phyloP scores from a whole-genome alignment of 1,140 invertebrate species.

The Papilio polytes region DNA sequence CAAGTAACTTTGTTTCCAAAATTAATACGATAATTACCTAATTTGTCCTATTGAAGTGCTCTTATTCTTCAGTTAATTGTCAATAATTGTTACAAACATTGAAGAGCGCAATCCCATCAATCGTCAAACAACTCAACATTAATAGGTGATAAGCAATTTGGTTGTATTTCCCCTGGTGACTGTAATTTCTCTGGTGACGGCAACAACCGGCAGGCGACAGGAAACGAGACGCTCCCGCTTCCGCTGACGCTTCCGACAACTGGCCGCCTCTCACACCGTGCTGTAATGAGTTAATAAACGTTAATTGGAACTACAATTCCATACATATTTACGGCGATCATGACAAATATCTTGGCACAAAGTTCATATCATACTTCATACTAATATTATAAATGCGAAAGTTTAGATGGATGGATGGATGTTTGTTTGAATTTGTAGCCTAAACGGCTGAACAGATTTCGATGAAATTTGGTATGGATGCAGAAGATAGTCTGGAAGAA shows the following conservation, averaged over 20 bases:
- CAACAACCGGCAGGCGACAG: slow-evolving; percentile 4
- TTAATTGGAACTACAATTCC: slow-evolving; percentile 10
- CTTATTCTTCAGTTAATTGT: neutral
- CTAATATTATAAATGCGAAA: too few relatives aligned
- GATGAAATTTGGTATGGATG: too few relatives aligned
- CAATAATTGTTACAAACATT: neutral
- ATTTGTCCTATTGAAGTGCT: neutral
- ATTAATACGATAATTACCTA: too few relatives aligned
- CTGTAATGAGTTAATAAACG: slow-evolving; percentile 28
- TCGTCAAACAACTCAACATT: neutral
- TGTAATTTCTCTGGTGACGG: slow-evolving; percentile 1
- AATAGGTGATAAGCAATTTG: neutral
- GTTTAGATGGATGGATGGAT: too few relatives aligned
- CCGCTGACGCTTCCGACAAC: slow-evolving; percentile 9
- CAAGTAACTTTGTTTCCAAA: too few relatives aligned
- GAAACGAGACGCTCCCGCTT: slow-evolving; percentile 16
- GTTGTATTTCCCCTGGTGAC: slow-evolving; percentile 12
- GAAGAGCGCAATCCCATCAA: neutral
- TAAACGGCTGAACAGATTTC: too few relatives aligned
- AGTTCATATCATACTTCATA: neutral
- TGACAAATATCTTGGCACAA: neutral
- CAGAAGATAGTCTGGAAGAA: too few relatives aligned
- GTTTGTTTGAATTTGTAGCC: too few relatives aligned
- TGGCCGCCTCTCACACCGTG: slow-evolving; percentile 36
- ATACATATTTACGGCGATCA: neutral